Base-by-base conservation (phyloP, 2,888 invertebrate genomes). In the Drosophila leonis region DNA sequence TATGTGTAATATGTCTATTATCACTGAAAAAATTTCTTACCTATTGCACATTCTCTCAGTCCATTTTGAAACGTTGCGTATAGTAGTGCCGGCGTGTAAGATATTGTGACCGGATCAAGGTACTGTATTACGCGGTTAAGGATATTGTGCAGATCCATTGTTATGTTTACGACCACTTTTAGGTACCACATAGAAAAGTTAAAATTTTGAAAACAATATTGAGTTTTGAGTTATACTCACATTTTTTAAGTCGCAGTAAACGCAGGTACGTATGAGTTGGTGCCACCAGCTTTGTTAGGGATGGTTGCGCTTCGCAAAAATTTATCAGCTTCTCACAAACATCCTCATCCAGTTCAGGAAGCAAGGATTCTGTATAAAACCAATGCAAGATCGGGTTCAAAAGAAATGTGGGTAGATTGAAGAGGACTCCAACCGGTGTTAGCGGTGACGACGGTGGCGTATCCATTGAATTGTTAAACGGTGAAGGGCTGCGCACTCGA, bases 281-380 rank as follows among this genome's bases (percentile, higher is more conserved):
- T 61, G 94, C 93, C 29, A 94, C 93, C 77, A 96, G 94, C 72
- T 94, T 94, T 31, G 92, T 92, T 71, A 95, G 93, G 57, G 94
- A 94, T 4, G 94, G 94, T 83, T 95, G 94, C 13, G 94, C 93
- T 49, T 94, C 93, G 24, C 94, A 92, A 46, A 93, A 93, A 67
- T 93, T 91, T 27, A 95, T 94, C 68, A 95, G 94, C 78, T 94
- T 94, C 63, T 94, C 93, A 29, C 95, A 95, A 9, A 94, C 94
- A 31, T 94, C 93, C 87, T 95, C 95, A 15, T 94, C 94, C 80
- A 95, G 91, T 63, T 94, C 94, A 24, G 94, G 92, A 37, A 95
- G 95, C 81, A 96, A 92, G 79, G 95, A 95, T 89, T 95, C 95
- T 1, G 95, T 94, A 85, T 96, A 96, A 33, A 95, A 91, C 92